phyloP scores from a whole-genome alignment of 1,140 invertebrate genomes.

The Eumeta japonica region DNA sequence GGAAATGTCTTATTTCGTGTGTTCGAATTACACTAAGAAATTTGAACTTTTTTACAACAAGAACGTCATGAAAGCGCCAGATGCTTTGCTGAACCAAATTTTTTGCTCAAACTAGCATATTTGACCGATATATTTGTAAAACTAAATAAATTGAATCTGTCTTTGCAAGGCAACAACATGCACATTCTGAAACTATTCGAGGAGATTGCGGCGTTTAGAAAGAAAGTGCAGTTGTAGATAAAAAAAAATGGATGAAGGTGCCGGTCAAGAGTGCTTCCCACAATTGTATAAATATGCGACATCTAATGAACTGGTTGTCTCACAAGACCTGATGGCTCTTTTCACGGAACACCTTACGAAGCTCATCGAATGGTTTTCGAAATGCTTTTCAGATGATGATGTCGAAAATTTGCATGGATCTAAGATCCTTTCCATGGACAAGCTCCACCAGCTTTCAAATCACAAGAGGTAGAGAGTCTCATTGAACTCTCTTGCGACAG shows the following conservation, averaged over 20 bases:
- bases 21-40: slow-evolving; percentile 13
- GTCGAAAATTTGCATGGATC: slow-evolving; percentile 17
- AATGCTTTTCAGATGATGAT: slow-evolving; percentile 15
- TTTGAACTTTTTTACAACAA: slow-evolving; percentile 11
- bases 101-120: slow-evolving; percentile 19
- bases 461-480: slow-evolving; percentile 15
- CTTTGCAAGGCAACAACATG: slow-evolving; percentile 22
- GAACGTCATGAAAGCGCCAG: slow-evolving; percentile 13
- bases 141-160: slow-evolving; percentile 20
- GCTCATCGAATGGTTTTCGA: slow-evolving; percentile 12
- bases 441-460: slow-evolving; percentile 14
- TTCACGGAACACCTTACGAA: slow-evolving; percentile 13
- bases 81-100: slow-evolving; percentile 13
- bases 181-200: slow-evolving; percentile 22
- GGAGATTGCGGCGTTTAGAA: slow-evolving; percentile 22
- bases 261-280: slow-evolving; percentile 16
- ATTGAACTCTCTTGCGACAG: slow-evolving; percentile 20
- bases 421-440: slow-evolving; percentile 20
- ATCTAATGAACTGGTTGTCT: slow-evolving; percentile 14
- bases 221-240: slow-evolving; percentile 16
- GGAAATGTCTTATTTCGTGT: slow-evolving; percentile 16
- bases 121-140: slow-evolving; percentile 22
- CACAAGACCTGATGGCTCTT: slow-evolving; percentile 10
- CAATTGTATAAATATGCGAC: slow-evolving; percentile 14
- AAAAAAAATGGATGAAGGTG: slow-evolving; percentile 14